phyloP scores from a whole-genome alignment of 2,113 vertebrate species.

The Corapipo altera region DNA sequence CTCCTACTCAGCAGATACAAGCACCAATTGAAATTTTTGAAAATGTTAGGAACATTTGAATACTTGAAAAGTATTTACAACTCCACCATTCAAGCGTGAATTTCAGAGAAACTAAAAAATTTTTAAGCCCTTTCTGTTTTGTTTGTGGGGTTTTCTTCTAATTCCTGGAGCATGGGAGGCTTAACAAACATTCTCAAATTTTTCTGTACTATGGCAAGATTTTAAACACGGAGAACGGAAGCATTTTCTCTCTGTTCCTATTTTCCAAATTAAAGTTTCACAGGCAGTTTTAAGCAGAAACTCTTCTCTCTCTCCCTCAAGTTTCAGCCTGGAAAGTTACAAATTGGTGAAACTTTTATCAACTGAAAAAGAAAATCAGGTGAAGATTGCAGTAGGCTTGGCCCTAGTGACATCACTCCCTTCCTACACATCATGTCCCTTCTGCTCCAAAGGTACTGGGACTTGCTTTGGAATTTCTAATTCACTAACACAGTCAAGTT shows the following conservation, averaged over 20 bases:
- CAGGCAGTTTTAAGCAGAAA: neutral
- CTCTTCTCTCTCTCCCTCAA: neutral
- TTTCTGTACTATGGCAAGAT: neutral
- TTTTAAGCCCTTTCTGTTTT: neutral
- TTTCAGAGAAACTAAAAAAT: neutral
- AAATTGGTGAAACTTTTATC: neutral
- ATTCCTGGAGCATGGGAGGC: neutral
- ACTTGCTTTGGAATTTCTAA: neutral
- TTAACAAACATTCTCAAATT: neutral
- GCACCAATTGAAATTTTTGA: neutral
- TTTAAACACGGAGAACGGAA: accelerated
- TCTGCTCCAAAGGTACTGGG: neutral
- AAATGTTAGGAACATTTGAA: neutral
- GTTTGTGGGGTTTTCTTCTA: neutral
- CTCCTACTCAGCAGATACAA: neutral
- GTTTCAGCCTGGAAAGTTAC: neutral
- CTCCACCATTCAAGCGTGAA: neutral
- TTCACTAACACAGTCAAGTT: neutral
- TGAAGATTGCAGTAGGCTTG: neutral
- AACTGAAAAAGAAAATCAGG: neutral
- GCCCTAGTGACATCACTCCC: neutral
- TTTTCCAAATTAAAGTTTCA: neutral
- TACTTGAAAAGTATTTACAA: neutral
- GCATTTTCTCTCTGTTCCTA: neutral
- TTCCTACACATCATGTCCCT: neutral